A percentile compares a stretch with the other conserved stretches of the same genome.
Conservation (phyloP, 2,113 vertebrate genomes). For the Chascanopsetta lugubris region DNA sequence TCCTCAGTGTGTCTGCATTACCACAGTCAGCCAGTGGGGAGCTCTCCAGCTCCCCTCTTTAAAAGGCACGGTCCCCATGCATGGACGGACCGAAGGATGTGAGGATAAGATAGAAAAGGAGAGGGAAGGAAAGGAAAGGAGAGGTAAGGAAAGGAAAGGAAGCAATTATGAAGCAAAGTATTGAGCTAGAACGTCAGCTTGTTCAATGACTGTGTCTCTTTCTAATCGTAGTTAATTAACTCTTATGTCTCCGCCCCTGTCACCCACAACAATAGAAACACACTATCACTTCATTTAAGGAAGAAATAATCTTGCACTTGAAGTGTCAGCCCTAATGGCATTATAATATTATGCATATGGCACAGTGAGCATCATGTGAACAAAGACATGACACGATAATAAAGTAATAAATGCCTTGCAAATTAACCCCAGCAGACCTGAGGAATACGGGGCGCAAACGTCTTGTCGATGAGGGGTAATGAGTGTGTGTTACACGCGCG, state of each 20-base stretch:
- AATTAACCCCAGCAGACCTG: constrained; percentile 74
- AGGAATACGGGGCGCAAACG: constrained; percentile 55
- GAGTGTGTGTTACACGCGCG: constrained; percentile 39
- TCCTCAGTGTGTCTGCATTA: not conserved
- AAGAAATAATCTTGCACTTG: constrained; percentile 71
- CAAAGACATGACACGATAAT: constrained; percentile 74
- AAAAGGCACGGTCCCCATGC: not conserved
- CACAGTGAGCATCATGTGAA: constrained; percentile 56
- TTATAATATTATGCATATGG: constrained; percentile 65
- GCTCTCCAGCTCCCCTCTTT: constrained; percentile 65
- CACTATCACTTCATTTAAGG: constrained; percentile 76
- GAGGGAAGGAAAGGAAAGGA: constrained; percentile 47
- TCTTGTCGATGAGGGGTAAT: constrained; percentile 62
- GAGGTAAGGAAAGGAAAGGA: constrained; percentile 48
- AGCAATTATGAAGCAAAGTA: constrained; percentile 52
- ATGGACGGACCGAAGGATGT: constrained; percentile 20
- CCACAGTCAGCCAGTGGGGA: constrained; percentile 63
- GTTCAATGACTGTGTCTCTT: constrained; percentile 61
- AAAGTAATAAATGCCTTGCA: constrained; percentile 76
- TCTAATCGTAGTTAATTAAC: constrained; percentile 77
- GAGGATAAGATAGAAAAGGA: too few relatives aligned
- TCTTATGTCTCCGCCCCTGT: constrained; percentile 73
- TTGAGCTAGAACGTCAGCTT: constrained; percentile 49
- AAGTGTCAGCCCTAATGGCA: constrained; percentile 72
- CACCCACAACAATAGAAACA: constrained; percentile 75